Evolutionary conservation across 2,113 vertebrate genomes (phyloP), one percentile per base, ranked within the genome.

Genomic region (Brachyhypopomus gauderio): DNA sequence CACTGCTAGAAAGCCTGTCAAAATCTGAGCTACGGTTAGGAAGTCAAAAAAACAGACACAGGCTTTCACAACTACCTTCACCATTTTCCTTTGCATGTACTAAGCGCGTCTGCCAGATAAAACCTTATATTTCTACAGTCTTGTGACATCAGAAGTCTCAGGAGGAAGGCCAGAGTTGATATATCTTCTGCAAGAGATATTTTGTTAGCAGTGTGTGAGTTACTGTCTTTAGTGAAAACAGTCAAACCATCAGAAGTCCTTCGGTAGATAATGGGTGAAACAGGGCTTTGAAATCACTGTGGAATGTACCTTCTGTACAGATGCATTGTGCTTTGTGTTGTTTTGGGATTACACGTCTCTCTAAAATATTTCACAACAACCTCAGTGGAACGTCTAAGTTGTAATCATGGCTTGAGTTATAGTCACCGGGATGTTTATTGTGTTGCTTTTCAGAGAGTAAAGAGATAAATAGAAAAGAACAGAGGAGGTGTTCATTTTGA

Each of bases 181-280:
- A 9, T 60, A 60, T 52, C 12, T 52, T 52, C 12, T 52, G 45
- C 45, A 52, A 11, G 45, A 52, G 41, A n/a, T 14, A 55, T 77
- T 83, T 73, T 77, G 48, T 52, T 59, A 19, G 48, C 34, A n/a
- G n/a, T 82, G 63, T 66, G 74, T 36, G 25, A 59, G 56, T 70
- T 63, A 55, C 41, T 60, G 69, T 58, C 60, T 75, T 83, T 77
- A 58, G 22, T 60, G 69, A 59, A 77, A 41, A 77, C 72, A 83
- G 58, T 67, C n/a, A 5, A 45, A 7, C 45, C 71, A 19, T 56
- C 45, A 14, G 45, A 52, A 73, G 59, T 66, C 69, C 77, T 83
- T 80, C 73, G 48, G 58, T 17, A 59, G 81, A 83, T 83, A 83
- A 66, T 69, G 78, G 72, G 64, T 16, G 38, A 73, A 63, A 72